These are phyloP conservation scores for Leptopilina boulardi DNA, from an alignment of 1,140 invertebrate species.

Conservation along the genomic window DNA sequence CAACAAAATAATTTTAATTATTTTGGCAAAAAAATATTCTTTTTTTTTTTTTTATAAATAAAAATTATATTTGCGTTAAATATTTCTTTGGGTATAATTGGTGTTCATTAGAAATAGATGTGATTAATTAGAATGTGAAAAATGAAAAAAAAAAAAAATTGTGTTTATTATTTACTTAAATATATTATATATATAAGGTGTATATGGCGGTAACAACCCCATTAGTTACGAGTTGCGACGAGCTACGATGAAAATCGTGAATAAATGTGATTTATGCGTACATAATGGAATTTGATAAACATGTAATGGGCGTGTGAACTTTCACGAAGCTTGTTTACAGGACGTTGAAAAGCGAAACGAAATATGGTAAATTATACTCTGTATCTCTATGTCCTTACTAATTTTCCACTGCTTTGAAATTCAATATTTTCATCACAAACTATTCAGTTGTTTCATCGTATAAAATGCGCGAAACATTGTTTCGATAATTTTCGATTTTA, in stretches of 20 bases:
- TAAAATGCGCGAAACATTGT: no score
- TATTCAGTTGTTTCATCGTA: background rate
- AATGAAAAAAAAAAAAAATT: no score
- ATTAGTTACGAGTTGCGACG: constrained; percentile 2
- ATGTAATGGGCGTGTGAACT: constrained; percentile 14
- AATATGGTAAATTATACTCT: background rate
- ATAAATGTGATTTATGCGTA: constrained; percentile 4
- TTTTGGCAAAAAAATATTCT: no score
- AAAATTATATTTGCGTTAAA: no score
- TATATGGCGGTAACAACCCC: background rate
- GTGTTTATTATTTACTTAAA: background rate
- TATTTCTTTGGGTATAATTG: no score
- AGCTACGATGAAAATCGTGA: background rate
- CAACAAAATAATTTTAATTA: no score
- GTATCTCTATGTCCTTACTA: background rate
- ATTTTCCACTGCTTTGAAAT: background rate
- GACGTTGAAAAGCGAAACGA: constrained; percentile 12
- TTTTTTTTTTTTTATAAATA: no score
- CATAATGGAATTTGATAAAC: constrained; percentile 12
- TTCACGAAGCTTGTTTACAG: constrained; percentile 1
- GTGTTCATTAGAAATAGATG: no score
- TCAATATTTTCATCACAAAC: background rate
- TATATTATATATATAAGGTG: background rate
- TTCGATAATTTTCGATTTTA: no score
- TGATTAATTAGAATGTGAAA: no score